Evolutionary conservation across 2,888 invertebrate species (phyloP), one percentile per base, ranked within the genome.

Genomic region (Mycalesis mineus): DNA sequence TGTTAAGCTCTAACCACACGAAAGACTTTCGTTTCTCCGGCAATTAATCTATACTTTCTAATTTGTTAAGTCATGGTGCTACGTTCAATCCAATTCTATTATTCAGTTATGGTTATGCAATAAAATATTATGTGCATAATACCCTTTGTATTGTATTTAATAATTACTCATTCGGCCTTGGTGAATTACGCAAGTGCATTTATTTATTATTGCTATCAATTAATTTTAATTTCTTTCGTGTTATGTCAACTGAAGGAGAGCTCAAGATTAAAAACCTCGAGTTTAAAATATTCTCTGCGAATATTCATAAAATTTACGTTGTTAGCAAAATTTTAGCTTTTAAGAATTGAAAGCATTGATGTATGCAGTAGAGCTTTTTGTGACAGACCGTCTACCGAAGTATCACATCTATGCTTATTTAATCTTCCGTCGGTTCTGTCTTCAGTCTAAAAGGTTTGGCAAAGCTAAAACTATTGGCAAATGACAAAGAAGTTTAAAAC

Each of bases 1-100:
- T 22, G 5, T 22, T 2, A 22, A 2, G 22, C 5, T 22, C 3
- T 4, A 22, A 22, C 22, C 22, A 41, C 40, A 22, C 13, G 40
- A 51, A 41, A 40, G 40, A 15, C 51, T 51, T 51, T 51, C 51
- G 11, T 39, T 40, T 49, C 13, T 40, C 15, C 31, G 6, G 29
- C 51, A 31, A 41, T 51, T 15, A 41, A 40, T 41, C 40, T 39
- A 29, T 49, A 51, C 51, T 51, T 51, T 51, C 51, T 51, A 51
- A 51, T 51, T 40, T 15, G 51, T 51, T 51, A 41, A 51, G 51
- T 51, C 51, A 51, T 51, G 51, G 51, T 40, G 39, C 28, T 14
- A 3, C 28, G 28, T 51, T 40, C 15, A 40, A 51, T 51, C 11
- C 40, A 51, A 50, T 51, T 51, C 13, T 29, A 29, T 51, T 51